Conservation (phyloP, 1,140 invertebrate genomes). For the Oedothorax gibbosus region DNA sequence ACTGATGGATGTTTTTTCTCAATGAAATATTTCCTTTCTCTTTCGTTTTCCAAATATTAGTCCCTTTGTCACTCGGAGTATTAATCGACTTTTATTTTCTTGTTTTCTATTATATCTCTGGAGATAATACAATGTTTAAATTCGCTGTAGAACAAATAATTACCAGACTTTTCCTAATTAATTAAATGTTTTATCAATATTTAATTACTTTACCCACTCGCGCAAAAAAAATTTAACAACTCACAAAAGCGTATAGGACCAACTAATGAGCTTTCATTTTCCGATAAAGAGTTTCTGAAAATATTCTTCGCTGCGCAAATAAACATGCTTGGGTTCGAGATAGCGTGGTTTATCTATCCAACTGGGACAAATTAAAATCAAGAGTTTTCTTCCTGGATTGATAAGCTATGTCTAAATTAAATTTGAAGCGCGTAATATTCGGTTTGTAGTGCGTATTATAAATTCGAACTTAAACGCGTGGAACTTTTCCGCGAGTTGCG, state of each 20-base stretch:
- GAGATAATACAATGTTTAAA: constrained; percentile 36
- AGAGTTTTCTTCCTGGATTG: constrained; percentile 43
- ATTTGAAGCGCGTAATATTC: constrained; percentile 35
- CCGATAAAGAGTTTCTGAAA: constrained; percentile 13
- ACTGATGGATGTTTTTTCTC: constrained; percentile 22
- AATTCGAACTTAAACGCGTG: neutral
- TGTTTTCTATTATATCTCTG: neutral
- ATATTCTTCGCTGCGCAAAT: constrained; percentile 25
- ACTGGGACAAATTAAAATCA: constrained; percentile 54
- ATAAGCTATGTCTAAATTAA: constrained; percentile 32
- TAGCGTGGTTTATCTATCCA: neutral
- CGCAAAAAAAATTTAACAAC: neutral
- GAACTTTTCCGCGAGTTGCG: neutral
- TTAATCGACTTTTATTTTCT: constrained; percentile 43
- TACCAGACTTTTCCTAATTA: constrained; percentile 43
- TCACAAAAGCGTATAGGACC: constrained; percentile 1
- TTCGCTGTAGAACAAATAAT: constrained; percentile 49
- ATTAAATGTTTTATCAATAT: constrained; percentile 58
- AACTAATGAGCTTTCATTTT: constrained; percentile 48
- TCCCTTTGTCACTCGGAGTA: constrained; percentile 18
- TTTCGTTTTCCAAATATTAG: neutral
- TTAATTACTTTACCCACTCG: constrained; percentile 30
- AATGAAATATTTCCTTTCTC: constrained; percentile 8
- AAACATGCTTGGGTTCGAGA: constrained; percentile 12
- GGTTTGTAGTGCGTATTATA: neutral